A percentile compares a stretch with the other conserved stretches of the same genome.
Conservation (phyloP, 2,113 vertebrate genomes). For the Sinocyclocheilus anophthalmus region DNA sequence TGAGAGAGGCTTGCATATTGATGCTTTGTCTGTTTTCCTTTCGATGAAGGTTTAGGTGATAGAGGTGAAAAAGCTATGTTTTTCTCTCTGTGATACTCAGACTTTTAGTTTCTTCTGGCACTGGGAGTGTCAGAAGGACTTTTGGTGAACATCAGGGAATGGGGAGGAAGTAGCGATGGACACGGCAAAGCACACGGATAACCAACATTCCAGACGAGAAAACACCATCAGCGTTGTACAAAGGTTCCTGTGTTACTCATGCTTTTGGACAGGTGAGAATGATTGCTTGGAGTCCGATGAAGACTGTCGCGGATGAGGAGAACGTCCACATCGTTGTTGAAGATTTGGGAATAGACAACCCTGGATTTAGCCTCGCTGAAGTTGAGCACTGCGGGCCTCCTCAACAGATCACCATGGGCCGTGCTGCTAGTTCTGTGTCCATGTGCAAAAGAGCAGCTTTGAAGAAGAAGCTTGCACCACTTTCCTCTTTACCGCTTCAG, state of each 20-base stretch:
- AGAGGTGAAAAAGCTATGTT: not conserved
- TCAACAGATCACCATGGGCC: constrained; percentile 29
- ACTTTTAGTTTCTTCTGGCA: not conserved
- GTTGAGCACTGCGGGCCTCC: constrained; percentile 26
- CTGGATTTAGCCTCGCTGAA: constrained; percentile 61
- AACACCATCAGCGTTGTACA: not conserved
- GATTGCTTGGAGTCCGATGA: constrained; percentile 53
- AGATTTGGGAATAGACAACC: constrained; percentile 71
- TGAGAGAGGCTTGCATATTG: constrained; percentile 40
- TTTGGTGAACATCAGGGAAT: not conserved
- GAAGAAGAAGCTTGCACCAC: constrained; percentile 66
- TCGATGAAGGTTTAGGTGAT: constrained; percentile 31
- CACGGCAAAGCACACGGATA: not conserved
- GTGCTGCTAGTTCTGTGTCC: constrained; percentile 66
- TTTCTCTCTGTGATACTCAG: not conserved
- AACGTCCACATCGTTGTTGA: constrained; percentile 68
- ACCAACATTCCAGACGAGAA: not conserved
- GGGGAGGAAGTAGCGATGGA: constrained; percentile 46
- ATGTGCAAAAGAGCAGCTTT: constrained; percentile 53
- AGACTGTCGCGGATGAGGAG: constrained; percentile 53
- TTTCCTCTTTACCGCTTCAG: constrained; percentile 66
- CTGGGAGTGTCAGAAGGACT: not conserved
- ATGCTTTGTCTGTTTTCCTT: constrained; percentile 43
- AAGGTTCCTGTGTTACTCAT: constrained; percentile 67
- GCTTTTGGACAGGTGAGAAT: constrained; percentile 53